phyloP scores from a whole-genome alignment of 2,797 vertebrate species.

The Carcharodon carcharias region DNA sequence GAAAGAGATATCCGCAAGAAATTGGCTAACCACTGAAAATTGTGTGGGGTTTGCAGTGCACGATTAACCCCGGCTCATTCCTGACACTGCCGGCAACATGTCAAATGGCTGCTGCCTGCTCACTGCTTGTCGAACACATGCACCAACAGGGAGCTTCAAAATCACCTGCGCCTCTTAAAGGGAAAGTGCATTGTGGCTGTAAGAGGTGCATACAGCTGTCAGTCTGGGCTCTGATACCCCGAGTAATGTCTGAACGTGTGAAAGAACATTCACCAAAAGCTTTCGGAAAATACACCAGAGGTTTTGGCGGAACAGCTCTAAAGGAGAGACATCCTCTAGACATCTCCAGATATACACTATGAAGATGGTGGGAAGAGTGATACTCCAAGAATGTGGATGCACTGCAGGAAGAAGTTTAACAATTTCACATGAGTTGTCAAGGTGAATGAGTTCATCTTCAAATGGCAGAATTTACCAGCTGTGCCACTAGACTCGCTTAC shows the following conservation, averaged over 20 bases:
- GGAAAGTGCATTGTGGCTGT: not conserved
- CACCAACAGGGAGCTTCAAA: not conserved
- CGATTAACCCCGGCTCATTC: not conserved
- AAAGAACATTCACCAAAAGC: not conserved
- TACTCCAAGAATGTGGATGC: not conserved
- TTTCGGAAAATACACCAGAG: not conserved
- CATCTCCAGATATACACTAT: not conserved
- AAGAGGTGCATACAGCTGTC: not conserved
- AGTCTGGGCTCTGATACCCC: not conserved
- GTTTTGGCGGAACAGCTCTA: not conserved
- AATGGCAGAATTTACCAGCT: not conserved
- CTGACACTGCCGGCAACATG: not conserved
- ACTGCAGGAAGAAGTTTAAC: not conserved
- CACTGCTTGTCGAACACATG: not conserved
- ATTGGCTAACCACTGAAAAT: not conserved
- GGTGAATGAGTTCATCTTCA: not conserved
- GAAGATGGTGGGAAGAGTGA: not conserved
- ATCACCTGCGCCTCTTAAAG: not conserved
- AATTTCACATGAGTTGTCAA: not conserved
- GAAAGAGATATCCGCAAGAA: not conserved
- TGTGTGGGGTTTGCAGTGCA: not conserved
- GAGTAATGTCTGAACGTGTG: not conserved
- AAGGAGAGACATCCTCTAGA: not conserved
- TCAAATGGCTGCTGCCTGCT: not conserved
- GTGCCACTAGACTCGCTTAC: not conserved